Evolutionary conservation across 2,888 invertebrate species (phyloP), one percentile per base, ranked within the genome.

Genomic region (Caenorhabditis sinica): DNA sequence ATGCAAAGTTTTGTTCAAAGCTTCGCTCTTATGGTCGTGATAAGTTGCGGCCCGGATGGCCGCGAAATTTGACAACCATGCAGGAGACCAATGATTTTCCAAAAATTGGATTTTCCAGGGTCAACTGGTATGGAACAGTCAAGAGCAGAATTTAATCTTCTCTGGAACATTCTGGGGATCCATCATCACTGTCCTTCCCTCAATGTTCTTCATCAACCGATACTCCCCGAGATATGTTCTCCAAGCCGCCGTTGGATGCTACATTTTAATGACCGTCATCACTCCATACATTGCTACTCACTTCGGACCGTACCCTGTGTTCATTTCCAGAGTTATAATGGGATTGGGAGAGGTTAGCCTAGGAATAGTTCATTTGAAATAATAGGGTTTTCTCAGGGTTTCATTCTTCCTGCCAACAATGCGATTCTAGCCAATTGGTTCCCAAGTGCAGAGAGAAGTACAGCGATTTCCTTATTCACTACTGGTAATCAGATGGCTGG

Each of bases 121-220:
- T 17, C 81, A 86, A 60, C 82, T 90, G 2, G 75, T 87, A 1
- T 90, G 90, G 90, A 84, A 82, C 53, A 84, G 82, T 20, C 74
- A 73, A 25, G 83, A 88, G 58, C 90, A 90, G 65, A 89, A 91
- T 63, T 61, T 88, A 25, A 83, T 90, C 49, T 89, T 90, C 80
- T 85, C 88, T 20, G 90, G 90, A 20, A 90, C 89, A 3, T 91
- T 91, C 72, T 89, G 88, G 86, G 90, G 90, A 25, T 86, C 89
- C 17, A 75, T 90, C 8, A 66, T 90, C 51, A 88, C 88, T 13
- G 87, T 85, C 8, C 73, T 90, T 1, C 90, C 90, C 8, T 87
- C 90, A 15, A 89, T 90, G 77, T 88, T 90, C 74, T 82, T 90
- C 33, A 85, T 88, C 40, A 87, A 88, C 56, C 76, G 85, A 43